phyloP scores from a whole-genome alignment of 2,113 vertebrate species.

The Engystomops pustulosus region DNA sequence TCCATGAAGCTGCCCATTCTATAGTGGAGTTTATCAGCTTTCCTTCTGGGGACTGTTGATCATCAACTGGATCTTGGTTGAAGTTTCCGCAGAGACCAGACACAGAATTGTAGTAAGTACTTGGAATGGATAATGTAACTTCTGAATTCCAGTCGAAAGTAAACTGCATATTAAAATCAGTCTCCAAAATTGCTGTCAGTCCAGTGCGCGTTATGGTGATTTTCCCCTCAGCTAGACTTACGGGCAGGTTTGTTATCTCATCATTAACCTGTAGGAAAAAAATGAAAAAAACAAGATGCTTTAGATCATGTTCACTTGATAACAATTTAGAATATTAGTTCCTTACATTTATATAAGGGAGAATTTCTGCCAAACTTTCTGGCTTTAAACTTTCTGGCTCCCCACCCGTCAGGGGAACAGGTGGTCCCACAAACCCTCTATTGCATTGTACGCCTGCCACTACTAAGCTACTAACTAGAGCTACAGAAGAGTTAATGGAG shows the following conservation, averaged over 20 bases:
- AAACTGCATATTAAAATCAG: slow-evolving; percentile 61
- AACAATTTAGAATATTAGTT: too few relatives aligned
- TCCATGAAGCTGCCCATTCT: slow-evolving; percentile 26
- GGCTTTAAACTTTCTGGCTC: too few relatives aligned
- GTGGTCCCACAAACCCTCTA: too few relatives aligned
- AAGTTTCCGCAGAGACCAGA: slow-evolving; percentile 75
- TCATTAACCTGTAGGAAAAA: slow-evolving; percentile 18
- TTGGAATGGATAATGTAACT: slow-evolving; percentile 61
- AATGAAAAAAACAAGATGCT: neutral
- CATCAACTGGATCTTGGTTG: slow-evolving; percentile 58
- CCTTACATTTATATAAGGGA: too few relatives aligned
- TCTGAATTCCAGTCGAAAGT: slow-evolving; percentile 62
- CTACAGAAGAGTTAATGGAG: too few relatives aligned
- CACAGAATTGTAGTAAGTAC: slow-evolving; percentile 61
- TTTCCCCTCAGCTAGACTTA: slow-evolving; percentile 59
- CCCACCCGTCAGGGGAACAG: too few relatives aligned
- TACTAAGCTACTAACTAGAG: too few relatives aligned
- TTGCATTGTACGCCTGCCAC: too few relatives aligned
- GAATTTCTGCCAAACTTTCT: too few relatives aligned
- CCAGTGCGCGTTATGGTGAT: slow-evolving; percentile 61
- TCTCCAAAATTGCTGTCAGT: slow-evolving; percentile 60
- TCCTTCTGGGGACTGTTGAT: rapidly evolving
- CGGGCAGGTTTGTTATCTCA: slow-evolving; percentile 51
- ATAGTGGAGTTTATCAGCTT: neutral
- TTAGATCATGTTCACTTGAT: too few relatives aligned